Evolutionary conservation across 1,140 invertebrate species (phyloP), one percentile per base, ranked within the genome.

Genomic region (Pseudoatta argentina): DNA sequence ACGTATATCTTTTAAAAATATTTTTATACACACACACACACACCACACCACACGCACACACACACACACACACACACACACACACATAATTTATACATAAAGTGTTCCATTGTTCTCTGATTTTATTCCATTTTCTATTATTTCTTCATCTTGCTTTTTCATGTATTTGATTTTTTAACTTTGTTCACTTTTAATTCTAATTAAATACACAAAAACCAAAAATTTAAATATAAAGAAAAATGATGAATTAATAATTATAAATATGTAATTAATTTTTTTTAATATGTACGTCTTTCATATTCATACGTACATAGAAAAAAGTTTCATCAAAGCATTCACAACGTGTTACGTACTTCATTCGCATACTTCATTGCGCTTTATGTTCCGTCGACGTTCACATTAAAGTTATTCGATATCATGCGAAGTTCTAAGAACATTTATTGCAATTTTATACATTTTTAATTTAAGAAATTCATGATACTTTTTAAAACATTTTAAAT

Each of bases 341-440:
- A 53, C 1, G 34, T 34, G 34, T 12, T 27, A 30, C 10, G 24
- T 34, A 73, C 5, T 73, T 34, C 12, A 66, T 66, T 66, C 30
- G 16, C 39, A 44, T 44, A 44, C 8, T 44, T 44, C 39, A 44
- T 44, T 10, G 30, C 16, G 18, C 63, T 66, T 34, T 34, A 66
- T 55, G 34, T 73, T 57, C 3, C 12, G 12, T 18, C 12, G n/a
- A 57, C n/a, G 18, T 39, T 59, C 7, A 44, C 12, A 75, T 67
- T 66, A 66, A 75, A 75, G n/a, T 39, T 75, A 59, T 75, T 39
- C 27, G 12, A 55, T 30, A 34, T 73, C 27, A 55, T 2, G 10
- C 24, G 1, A 30, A 12, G 18, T 30, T n/a, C 18, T 53, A 10
- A 0, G 48, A 53, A 53, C 24, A 18, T 55, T 73, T 73, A 66